Evolutionary conservation across 1,140 invertebrate genomes (phyloP).

Genomic region (Eciton burchellii): DNA sequence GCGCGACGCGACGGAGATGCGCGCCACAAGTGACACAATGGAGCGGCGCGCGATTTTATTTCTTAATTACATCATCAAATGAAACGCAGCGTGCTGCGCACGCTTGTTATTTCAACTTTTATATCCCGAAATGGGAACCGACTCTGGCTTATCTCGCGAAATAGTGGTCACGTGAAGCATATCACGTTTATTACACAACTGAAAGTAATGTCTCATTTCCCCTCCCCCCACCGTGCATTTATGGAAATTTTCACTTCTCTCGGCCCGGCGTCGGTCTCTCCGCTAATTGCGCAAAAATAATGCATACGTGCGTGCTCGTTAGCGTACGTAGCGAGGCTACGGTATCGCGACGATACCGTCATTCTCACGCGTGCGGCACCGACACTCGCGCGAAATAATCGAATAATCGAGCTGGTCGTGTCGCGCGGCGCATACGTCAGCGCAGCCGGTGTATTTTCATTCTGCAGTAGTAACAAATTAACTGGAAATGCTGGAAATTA

Average conservation of each 20-base stretch:
- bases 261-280: not conserved
- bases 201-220: constrained; percentile 15
- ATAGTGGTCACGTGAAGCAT: constrained; percentile 31
- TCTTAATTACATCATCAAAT: constrained; percentile 37
- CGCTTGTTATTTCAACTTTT: constrained; percentile 45
- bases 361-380: not conserved
- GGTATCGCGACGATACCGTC: not conserved
- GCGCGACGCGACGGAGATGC: not conserved
- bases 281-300: constrained; percentile 49
- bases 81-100: not conserved
- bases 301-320: constrained; percentile 4
- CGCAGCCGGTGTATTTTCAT: not conserved
- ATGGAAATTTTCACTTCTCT: constrained; percentile 35
- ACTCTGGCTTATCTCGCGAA: constrained; percentile 19
- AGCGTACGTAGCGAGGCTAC: too few species aligned
- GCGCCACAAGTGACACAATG: too few species aligned
- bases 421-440: not conserved
- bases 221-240: not conserved
- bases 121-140: constrained; percentile 37
- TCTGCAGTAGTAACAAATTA: too few species aligned
- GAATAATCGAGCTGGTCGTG: not conserved
- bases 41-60: constrained; percentile 39
- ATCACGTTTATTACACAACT: constrained; percentile 31
- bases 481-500: too few species aligned
- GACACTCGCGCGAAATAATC: not conserved